phyloP scores from a whole-genome alignment of 2,797 vertebrate species.

The Margarornis squamiger region DNA sequence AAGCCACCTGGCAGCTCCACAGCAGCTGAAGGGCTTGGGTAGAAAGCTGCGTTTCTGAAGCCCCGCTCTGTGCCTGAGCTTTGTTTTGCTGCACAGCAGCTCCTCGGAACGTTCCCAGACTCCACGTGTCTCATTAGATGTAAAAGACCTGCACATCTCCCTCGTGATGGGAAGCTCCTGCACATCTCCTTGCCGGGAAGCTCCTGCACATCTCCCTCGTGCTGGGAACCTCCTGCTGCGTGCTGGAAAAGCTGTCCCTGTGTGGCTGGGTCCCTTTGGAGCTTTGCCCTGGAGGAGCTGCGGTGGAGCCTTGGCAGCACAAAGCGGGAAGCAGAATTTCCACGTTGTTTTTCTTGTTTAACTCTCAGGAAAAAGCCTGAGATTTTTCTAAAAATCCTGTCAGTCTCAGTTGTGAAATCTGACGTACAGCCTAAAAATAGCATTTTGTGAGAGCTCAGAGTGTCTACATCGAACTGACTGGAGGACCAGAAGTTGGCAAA shows the following conservation, averaged over 20 bases:
- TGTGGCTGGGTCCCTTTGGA: background rate
- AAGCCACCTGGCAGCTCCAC: background rate
- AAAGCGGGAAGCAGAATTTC: background rate
- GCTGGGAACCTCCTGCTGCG: background rate
- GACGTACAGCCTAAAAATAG: conserved; percentile 67
- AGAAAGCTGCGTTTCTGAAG: background rate
- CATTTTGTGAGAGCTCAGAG: background rate
- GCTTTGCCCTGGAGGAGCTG: background rate
- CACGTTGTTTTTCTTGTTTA: background rate
- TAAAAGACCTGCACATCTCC: background rate
- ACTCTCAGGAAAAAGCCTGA: conserved; percentile 17
- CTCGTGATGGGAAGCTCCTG: background rate
- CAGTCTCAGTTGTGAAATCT: conserved; percentile 55
- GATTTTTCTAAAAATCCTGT: conserved; percentile 29
- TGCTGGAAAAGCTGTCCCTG: background rate
- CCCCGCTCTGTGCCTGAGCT: background rate
- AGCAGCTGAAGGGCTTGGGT: background rate
- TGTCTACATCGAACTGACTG: conserved; percentile 19
- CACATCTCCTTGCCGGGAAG: background rate
- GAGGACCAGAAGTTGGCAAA: conserved; percentile 46
- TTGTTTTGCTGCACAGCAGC: background rate
- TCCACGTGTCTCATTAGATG: background rate
- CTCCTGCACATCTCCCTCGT: background rate
- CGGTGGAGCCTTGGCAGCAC: background rate
- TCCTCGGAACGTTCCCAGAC: background rate